Conservation (phyloP, 2,113 vertebrate species). For the Eleginops maclovinus region DNA sequence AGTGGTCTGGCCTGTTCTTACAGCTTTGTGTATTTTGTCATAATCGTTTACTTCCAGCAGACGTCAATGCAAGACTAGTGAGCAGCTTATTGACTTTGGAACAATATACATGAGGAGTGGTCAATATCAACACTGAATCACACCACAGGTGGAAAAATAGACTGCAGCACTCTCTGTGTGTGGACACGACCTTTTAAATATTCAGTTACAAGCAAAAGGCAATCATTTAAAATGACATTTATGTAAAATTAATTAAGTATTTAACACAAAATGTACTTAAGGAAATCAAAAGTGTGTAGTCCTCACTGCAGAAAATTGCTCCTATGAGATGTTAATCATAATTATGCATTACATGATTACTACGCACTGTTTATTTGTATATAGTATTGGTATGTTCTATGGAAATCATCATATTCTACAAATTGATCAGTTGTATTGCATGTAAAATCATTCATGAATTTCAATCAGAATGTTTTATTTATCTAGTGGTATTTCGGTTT, state of each 20-base stretch:
- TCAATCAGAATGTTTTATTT: too few relatives aligned
- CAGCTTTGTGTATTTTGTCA: conserved; percentile 20
- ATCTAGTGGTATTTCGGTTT: too few relatives aligned
- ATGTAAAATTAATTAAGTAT: neutral
- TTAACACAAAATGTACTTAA: neutral
- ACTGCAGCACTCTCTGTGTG: too few relatives aligned
- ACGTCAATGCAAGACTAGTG: conserved; percentile 2
- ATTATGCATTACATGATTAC: too few relatives aligned
- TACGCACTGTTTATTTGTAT: too few relatives aligned
- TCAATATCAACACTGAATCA: conserved; percentile 23
- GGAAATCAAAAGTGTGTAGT: neutral
- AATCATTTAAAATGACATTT: neutral
- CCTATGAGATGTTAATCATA: too few relatives aligned
- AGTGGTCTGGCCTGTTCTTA: neutral
- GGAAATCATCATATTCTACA: too few relatives aligned
- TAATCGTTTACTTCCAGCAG: neutral
- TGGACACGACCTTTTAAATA: neutral
- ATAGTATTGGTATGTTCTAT: neutral
- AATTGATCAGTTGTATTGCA: neutral
- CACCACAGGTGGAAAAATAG: neutral
- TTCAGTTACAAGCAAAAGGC: neutral
- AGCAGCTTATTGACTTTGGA: conserved; percentile 20
- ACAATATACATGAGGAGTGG: conserved; percentile 35
- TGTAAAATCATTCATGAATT: neutral
- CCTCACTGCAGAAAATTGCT: too few relatives aligned